These are phyloP conservation scores for Oenanthe oenanthe DNA, from an alignment of 2,113 vertebrate genomes.

Conservation along the genomic window DNA sequence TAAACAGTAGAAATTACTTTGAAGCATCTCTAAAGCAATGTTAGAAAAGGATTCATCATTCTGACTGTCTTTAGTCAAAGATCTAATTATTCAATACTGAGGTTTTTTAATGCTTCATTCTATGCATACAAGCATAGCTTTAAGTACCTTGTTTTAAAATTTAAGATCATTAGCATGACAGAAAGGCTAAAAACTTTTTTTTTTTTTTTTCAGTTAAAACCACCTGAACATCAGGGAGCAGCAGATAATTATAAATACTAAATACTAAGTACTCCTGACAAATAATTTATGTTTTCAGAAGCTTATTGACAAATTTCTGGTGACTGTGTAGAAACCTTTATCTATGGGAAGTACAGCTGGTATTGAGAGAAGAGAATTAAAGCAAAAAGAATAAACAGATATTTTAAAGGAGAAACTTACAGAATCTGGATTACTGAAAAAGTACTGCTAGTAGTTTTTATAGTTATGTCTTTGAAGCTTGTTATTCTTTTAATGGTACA, in stretches of 20 bases:
- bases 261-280: background rate
- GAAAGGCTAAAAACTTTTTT: background rate
- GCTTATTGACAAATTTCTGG: slow-evolving; percentile 35
- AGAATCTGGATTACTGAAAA: background rate
- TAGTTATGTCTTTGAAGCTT: background rate
- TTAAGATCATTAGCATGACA: background rate
- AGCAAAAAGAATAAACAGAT: background rate
- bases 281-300: slow-evolving; percentile 36
- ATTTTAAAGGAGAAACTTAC: background rate
- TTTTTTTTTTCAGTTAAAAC: background rate
- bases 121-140: background rate
- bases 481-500: background rate
- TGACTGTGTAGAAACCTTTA: slow-evolving; percentile 14
- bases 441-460: background rate
- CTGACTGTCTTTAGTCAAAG: background rate
- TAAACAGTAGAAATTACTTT: background rate
- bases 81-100: background rate
- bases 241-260: slow-evolving; percentile 16
- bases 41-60: background rate
- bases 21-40: background rate
- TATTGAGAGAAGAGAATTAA: background rate
- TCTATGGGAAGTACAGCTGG: background rate
- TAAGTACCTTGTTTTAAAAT: background rate
- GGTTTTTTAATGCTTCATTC: background rate
- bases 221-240: background rate